Base-by-base conservation (phyloP, 2,888 invertebrate genomes). In the Dusona sp. region DNA sequence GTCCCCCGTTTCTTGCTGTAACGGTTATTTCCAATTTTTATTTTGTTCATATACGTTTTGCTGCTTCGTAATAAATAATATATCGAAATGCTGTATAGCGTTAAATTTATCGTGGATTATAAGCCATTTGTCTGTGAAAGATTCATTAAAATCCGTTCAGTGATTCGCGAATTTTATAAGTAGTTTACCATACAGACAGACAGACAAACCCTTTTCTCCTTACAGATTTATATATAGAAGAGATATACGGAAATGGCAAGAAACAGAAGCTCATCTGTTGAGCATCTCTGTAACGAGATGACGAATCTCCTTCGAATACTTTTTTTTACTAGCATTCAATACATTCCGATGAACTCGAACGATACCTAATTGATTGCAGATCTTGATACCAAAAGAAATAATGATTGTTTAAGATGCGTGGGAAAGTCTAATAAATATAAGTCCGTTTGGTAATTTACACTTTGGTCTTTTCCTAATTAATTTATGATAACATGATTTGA, bases 241-340 rank as follows among this genome's bases (percentile, higher is more conserved):
- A 38, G 25, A 51, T 36, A 19, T 70, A 36, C 9, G 64, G 13
- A 68, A 73, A 42, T 48, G 36, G 48, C 16, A 45, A 33, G 29
- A 73, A 83, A 81, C 83, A 86, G 78, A 33, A 36, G 51, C 54
- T 78, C 80, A 84, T 86, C 83, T 86, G 86, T 86, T 86, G 61
- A 68, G 57, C 80, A 86, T 86, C 80, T 42, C n/a, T 51, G 36
- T 33, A 38, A 79, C 68, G 54, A 78, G 80, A 80, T 74, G 67
- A 61, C 77, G 54, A 83, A 81, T 83, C 77, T 70, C 51, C 29
- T 78, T 74, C 48, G 68, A 72, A 73, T 73, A 65, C 38, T 25
- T 70, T 29, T 57, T 64, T 82, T 48, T 61, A 48, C 45, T 45
- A 51, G 67, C 36, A 67, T 22, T 22, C 51, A n/a, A 19, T 16